Evolutionary conservation across 2,888 invertebrate genomes (phyloP).

Genomic region (Rhamphomyia laevipes): DNA sequence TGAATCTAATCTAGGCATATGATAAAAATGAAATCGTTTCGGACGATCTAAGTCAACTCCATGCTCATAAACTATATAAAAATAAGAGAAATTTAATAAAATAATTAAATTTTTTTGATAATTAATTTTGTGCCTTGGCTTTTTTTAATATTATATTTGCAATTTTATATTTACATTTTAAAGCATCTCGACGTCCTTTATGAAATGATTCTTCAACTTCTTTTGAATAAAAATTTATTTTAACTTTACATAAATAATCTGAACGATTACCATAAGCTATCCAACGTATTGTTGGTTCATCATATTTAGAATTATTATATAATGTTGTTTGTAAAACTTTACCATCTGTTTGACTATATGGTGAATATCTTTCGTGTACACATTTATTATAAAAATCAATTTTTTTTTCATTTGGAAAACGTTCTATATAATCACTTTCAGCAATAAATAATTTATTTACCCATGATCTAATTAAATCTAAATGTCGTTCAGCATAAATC

Average conservation of each 20-base stretch:
- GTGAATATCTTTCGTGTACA: slow-evolving; percentile 63
- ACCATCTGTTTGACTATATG: slow-evolving; percentile 63
- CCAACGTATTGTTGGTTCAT: slow-evolving; percentile 37
- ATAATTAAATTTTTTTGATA: no score
- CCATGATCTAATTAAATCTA: slow-evolving; percentile 68
- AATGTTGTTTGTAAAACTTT: slow-evolving; percentile 26
- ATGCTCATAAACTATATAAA: slow-evolving; percentile 23
- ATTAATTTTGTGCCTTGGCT: not conserved
- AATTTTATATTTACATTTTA: slow-evolving; percentile 51
- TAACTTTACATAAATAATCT: slow-evolving; percentile 48
- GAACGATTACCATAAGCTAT: slow-evolving; percentile 53
- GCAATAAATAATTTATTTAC: slow-evolving; percentile 53
- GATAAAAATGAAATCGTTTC: slow-evolving; percentile 32
- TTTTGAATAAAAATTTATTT: slow-evolving; percentile 41
- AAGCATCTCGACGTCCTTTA: slow-evolving; percentile 55
- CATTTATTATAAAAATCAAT: slow-evolving; percentile 58
- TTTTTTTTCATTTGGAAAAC: slow-evolving; percentile 64
- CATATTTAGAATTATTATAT: slow-evolving; percentile 25
- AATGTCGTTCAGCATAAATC: slow-evolving; percentile 49
- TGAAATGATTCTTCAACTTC: slow-evolving; percentile 48
- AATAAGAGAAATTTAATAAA: no score
- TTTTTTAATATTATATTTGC: no score
- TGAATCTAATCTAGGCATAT: slow-evolving; percentile 54
- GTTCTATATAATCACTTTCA: slow-evolving; percentile 46
- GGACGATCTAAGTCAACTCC: slow-evolving; percentile 18